Base-by-base conservation (phyloP, 2,888 invertebrate genomes). In the Epiperipatus broadwayi region DNA sequence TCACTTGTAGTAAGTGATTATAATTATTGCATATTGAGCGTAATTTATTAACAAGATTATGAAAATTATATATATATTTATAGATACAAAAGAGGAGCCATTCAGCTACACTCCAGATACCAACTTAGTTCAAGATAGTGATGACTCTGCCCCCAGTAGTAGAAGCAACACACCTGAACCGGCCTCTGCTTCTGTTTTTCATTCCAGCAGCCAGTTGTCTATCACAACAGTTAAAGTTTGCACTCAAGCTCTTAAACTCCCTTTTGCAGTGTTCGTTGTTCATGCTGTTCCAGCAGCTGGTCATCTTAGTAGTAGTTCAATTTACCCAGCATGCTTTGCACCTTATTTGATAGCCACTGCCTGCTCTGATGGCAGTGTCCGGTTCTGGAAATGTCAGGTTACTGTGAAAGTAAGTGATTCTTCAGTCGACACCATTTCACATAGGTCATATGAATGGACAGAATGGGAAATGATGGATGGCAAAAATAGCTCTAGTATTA, bases 301-400 rank as follows among this genome's bases (percentile, higher is more conserved):
- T 0, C 95, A 95, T 59, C 66, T 95, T 30, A 87, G 91, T 55
- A 93, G 93, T 0, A 87, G 95, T 0, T 89, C 89, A 18, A 87
- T 97, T 51, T 95, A 95, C 63, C 93, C 95, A 3, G 93, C 93
- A n/a, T 97, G 95, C 60, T 74, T 89, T 53, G 89, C 95, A 0
- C 95, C 95, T 0, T 97, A 93, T 57, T 81, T 89, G 43, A 70
- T 97, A 42, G 79, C 85, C 0, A 91, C 93, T 0, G 89, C 91
- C 1, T 95, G 93, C 55, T 78, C 84, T 8, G 95, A 97, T 55
- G 85, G 87, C 45, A 73, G 78, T 0, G 71, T 85, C 25, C 65
- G 73, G 64, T 73, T 59, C 46, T 57, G 57, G 54, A 50, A 53
- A 31, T 63, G 63, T 43, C 44, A 50, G 12, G 40, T 50, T 20